Conservation (phyloP, 2,888 invertebrate species). For the Epistrophe eligans region DNA sequence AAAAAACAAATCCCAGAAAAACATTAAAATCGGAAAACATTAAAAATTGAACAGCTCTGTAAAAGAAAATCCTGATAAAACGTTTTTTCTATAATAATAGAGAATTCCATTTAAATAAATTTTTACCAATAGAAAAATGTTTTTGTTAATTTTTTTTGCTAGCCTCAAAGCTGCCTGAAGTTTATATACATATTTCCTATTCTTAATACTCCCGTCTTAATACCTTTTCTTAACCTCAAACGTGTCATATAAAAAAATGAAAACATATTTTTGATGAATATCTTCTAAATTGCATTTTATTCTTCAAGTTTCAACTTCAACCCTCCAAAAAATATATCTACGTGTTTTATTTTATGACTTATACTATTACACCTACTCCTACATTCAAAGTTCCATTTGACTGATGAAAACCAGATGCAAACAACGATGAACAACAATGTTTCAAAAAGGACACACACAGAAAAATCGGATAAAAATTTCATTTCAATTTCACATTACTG, state of each 20-base stretch:
- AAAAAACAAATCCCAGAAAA: too few species aligned
- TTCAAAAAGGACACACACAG: constrained; percentile 36
- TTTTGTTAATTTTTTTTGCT: too few species aligned
- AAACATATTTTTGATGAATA: neutral
- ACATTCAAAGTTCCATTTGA: constrained; percentile 2
- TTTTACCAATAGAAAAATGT: too few species aligned
- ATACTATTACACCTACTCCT: neutral
- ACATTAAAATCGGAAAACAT: too few species aligned
- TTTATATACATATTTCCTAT: too few species aligned
- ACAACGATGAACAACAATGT: constrained; percentile 51
- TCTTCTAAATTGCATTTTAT: constrained; percentile 3
- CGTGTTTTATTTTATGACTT: neutral
- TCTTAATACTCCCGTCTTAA: neutral
- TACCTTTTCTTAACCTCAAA: neutral
- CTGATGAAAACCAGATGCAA: constrained; percentile 61
- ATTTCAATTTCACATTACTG: constrained; percentile 73
- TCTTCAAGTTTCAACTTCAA: neutral
- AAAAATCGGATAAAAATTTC: constrained; percentile 74
- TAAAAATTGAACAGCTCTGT: too few species aligned
- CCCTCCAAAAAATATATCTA: neutral
- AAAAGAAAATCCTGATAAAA: too few species aligned
- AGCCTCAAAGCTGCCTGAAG: too few species aligned
- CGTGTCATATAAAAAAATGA: neutral
- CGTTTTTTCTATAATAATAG: too few species aligned
- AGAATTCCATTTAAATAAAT: too few species aligned